Evolutionary conservation across 2,888 invertebrate species (phyloP), one percentile per base, ranked within the genome.

Genomic region (Troides helena): DNA sequence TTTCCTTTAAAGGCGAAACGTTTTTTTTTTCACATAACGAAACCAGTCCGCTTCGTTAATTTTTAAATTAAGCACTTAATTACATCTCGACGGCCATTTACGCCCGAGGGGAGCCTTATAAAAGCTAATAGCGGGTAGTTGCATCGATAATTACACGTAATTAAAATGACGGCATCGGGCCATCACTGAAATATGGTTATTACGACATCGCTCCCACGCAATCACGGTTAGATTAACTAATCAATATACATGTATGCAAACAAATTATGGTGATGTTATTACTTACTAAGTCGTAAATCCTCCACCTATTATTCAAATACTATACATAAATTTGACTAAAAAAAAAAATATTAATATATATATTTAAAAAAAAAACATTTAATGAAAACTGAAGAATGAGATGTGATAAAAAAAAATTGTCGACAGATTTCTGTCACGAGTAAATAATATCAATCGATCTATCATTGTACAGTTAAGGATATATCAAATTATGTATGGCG

Each of bases 11-110:
- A 59, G 73, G 71, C 70, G 70, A 65, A 14, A 4, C 14, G 70
- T 73, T 69, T 77, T 78, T 79, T 74, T 72, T 62, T 72, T 69
- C 2, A 21, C 23, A 4, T 10, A 53, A 57, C 57, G 3, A 74
- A 81, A 78, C 84, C 79, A 73, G 82, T 80, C 78, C 71, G 70
- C 62, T 73, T 73, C 74, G 79, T 81, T 81, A 81, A 83, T 84
- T 81, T 83, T 82, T 82, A 82, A 83, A 84, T 84, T 85, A 82
- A 84, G 80, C 80, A 83, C 82, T 85, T 84, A 83, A 85, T 86
- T 82, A 84, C 77, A 77, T 76, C 71, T 76, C 75, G 78, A 75
- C 75, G 78, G 72, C 77, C 77, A 78, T 82, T 83, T 80, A 77
- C 77, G 79, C 80, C 76, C 76, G 78, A 76, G 74, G 81, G 76